Evolutionary conservation across 2,113 vertebrate species (phyloP), one percentile per base, ranked within the genome.

Genomic region (Spilogale gracilis): DNA sequence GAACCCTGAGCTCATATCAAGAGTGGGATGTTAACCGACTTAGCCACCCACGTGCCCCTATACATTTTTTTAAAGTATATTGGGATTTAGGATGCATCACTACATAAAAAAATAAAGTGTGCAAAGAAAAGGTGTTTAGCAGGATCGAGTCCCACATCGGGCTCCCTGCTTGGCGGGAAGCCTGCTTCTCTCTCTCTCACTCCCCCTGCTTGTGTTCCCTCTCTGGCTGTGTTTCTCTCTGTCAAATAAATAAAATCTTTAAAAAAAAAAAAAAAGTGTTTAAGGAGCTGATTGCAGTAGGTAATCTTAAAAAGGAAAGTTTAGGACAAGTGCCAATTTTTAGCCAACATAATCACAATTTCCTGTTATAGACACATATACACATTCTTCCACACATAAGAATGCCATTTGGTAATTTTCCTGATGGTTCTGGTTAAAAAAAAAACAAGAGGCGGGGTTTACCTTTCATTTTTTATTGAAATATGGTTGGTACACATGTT

Each of bases 1-100:
- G 65, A 16, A 69, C 65, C 65, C 65, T 9, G 65, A 69, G 17
- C 32, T 17, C 17, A 38, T 38, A 4, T 20, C n/a, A 38, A 20
- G 67, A 69, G 67, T 38, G 67, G 0, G 17, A 69, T 20, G n/a
- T 38, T 38, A 38, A 69, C 67, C 17, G 32, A 38, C n/a, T 18
- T 16, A 69, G 67, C 7, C 67, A 69, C 67, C 32, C 17, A 38
- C 16, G 67, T 69, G 67, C 67, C 32, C 67, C 67, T 38, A 8
- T 69, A 74, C 43, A 45, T 12, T 43, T 73, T 43, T 21, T 43
- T 21, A 25, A 78, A 76, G 27, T 25, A 48, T 84, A 78, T 85
- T 48, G 89, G 61, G 93, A 92, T 6, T 88, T 92, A 18, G 91
- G 4, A 38, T 97, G 25, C n/a, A 16, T 88, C 43, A 83, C 43